Evolutionary conservation across 2,888 invertebrate species (phyloP).

Genomic region (Temnothorax unifasciatus): DNA sequence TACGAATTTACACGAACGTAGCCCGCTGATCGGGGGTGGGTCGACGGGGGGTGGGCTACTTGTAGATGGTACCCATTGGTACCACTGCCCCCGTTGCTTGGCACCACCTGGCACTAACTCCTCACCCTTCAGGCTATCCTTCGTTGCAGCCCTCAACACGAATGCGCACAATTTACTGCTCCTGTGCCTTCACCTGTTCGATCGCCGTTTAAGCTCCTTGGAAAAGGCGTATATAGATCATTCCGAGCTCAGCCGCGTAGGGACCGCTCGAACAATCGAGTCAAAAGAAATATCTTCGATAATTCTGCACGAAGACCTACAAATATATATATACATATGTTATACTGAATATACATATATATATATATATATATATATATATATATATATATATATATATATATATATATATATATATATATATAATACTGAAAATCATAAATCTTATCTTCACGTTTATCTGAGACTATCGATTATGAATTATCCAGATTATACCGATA

Average conservation of each 20-base stretch:
- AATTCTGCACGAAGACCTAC: background rate
- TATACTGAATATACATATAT: background rate
- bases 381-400: slow-evolving; percentile 4
- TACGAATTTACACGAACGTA: slow-evolving; percentile 42
- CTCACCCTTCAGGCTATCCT: slow-evolving; percentile 49
- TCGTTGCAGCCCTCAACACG: slow-evolving; percentile 68
- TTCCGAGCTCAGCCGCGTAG: slow-evolving; percentile 48
- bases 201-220: slow-evolving; percentile 63
- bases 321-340: slow-evolving; percentile 6
- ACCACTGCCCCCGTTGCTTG: slow-evolving; percentile 79
- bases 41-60: slow-evolving; percentile 73
- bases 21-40: slow-evolving; percentile 16
- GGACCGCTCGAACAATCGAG: slow-evolving; percentile 29
- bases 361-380: background rate
- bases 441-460: background rate
- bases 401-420: slow-evolving; percentile 3
- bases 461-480: background rate
- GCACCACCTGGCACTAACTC: slow-evolving; percentile 56
- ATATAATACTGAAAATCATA: background rate
- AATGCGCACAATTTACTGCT: slow-evolving; percentile 72
- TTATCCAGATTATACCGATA: background rate
- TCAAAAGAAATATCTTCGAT: slow-evolving; percentile 2
- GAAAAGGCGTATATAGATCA: slow-evolving; percentile 59
- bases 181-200: slow-evolving; percentile 73
- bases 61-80: slow-evolving; percentile 82